A percentile compares a stretch with the other conserved stretches of the same genome.
Evolutionary conservation across 2,797 vertebrate species (phyloP).

Genomic region (Cirrhinus mrigala): DNA sequence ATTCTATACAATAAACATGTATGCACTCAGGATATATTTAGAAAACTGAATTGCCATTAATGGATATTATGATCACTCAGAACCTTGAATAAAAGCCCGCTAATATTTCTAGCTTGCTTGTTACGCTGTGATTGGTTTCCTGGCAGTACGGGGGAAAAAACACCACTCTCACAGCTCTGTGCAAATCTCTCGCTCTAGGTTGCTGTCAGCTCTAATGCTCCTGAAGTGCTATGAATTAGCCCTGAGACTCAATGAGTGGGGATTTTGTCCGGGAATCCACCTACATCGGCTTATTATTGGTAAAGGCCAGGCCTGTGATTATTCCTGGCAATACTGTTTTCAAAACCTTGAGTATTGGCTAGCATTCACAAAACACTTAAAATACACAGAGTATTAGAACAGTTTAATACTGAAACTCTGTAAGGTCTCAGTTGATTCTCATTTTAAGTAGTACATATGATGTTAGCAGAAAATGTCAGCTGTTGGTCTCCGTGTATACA

Average conservation of each 20-base stretch:
- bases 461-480: neutral
- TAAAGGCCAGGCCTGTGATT: constrained; percentile 23
- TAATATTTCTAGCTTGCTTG: constrained; percentile 5
- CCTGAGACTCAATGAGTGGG: constrained; percentile 35
- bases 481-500: neutral
- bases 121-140: constrained; percentile 49
- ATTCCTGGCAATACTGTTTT: constrained; percentile 54
- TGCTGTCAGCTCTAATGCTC: constrained; percentile 56
- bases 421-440: neutral
- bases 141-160: constrained; percentile 54
- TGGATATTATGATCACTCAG: neutral
- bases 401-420: neutral
- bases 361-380: neutral
- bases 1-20: neutral
- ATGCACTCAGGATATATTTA: neutral
- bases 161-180: constrained; percentile 41
- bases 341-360: constrained; percentile 21
- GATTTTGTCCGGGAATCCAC: constrained; percentile 54
- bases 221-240: constrained; percentile 61
- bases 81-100: neutral
- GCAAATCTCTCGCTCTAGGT: constrained; percentile 60
- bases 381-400: neutral
- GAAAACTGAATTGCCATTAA: neutral
- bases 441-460: neutral
- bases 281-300: constrained; percentile 33